Evolutionary conservation across 2,888 invertebrate species (phyloP).

Genomic region (Mythimna loreyi): DNA sequence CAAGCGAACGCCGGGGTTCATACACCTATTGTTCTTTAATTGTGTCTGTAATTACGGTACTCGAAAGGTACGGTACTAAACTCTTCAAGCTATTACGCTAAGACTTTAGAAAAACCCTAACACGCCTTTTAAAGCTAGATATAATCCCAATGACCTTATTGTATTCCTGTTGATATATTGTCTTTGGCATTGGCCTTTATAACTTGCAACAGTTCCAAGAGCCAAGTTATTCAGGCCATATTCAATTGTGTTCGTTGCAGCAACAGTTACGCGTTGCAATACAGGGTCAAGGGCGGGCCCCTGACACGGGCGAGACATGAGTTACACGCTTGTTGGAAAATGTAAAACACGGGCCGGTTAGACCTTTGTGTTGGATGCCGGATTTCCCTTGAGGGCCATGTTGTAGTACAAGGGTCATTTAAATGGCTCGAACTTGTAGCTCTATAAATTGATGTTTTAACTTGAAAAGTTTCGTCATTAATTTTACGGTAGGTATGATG

Average conservation of each 20-base stretch:
- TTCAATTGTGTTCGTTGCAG: constrained; percentile 16
- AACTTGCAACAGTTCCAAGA: not conserved
- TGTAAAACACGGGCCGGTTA: constrained; percentile 13
- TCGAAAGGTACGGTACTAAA: too few species aligned
- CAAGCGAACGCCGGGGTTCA: too few species aligned
- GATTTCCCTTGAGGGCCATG: not conserved
- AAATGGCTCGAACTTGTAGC: not conserved
- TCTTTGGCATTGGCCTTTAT: constrained; percentile 13
- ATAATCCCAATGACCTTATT: too few species aligned
- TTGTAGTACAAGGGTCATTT: constrained; percentile 9
- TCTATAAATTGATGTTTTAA: not conserved
- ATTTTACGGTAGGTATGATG: not conserved
- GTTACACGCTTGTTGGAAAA: constrained; percentile 30
- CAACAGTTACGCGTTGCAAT: constrained; percentile 36
- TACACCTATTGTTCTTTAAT: too few species aligned
- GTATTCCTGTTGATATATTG: not conserved
- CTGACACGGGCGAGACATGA: constrained; percentile 3
- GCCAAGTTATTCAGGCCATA: constrained; percentile 8
- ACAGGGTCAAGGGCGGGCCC: constrained; percentile 41
- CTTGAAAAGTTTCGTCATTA: not conserved
- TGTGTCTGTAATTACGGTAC: too few species aligned
- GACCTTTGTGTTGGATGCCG: constrained; percentile 10
- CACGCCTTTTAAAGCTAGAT: too few species aligned
- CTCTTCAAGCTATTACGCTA: too few species aligned
- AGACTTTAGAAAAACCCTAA: too few species aligned